Evolutionary conservation across 2,797 vertebrate genomes (phyloP), one percentile per base, ranked within the genome.

Genomic region (Enteromius radiatus): DNA sequence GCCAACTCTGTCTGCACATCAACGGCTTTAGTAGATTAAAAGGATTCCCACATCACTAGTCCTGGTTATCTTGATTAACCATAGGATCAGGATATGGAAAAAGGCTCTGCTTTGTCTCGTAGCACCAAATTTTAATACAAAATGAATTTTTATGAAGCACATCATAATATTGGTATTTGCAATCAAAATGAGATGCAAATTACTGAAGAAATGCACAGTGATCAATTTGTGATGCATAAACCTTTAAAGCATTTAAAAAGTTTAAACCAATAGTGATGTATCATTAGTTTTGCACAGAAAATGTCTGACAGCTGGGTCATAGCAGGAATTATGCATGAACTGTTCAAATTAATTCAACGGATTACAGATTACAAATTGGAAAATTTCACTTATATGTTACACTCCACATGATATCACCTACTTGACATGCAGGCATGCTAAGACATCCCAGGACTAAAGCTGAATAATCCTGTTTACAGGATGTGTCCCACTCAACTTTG

Each of bases 11-110:
- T 81, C 67, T 82, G 75, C 63, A 63, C 78, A 77, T 82, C 73
- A 82, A 84, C 56, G 47, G 82, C 86, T 86, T 87, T 75, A 78
- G 67, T 54, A 70, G 88, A 84, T 89, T 85, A 85, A 63, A 61
- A 82, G 65, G 69, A 82, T 80, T 82, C 36, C 14, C 64, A 61
- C 56, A 78, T 76, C 68, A 59, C 63, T 56, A 67, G 68, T 84
- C 56, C 64, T 83, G 76, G 78, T 84, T 68, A 84, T 78, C 78
- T 79, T 81, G 23, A 85, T 61, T 76, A 74, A 76, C 79, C 69
- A 70, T 23, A 67, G 47, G 64, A 84, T 76, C 73, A 80, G 61
- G 49, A 59, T 59, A 11, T 70, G 28, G 31, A 63, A 54, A 84
- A 78, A 47, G 33, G 38, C 19, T 49, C 10, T 10, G 15, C 49